Conservation (phyloP, 2,113 vertebrate genomes). For the Tonatia bakeri region DNA sequence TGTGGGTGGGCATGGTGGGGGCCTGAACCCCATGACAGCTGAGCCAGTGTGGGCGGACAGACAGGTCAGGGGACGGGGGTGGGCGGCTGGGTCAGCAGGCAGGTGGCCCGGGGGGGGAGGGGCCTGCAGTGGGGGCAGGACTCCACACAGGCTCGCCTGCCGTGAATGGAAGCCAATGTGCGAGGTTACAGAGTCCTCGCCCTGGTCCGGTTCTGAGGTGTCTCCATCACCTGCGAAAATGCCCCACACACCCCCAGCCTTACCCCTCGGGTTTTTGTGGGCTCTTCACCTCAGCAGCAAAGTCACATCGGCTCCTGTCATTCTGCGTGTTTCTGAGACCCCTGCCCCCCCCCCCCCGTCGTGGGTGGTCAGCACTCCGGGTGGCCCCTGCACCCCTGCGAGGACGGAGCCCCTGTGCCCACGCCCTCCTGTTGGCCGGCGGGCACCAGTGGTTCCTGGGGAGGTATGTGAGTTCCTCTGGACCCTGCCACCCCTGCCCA, state of each 20-base stretch:
- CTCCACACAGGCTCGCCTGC: rapidly evolving
- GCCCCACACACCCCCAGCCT: too few relatives aligned
- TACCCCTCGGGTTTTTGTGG: not conserved
- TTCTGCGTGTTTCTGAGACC: rapidly evolving
- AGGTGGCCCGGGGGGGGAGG: rapidly evolving
- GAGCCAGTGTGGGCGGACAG: not conserved
- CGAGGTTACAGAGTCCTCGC: rapidly evolving
- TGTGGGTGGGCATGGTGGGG: rapidly evolving
- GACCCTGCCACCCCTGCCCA: rapidly evolving
- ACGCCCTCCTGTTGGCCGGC: rapidly evolving
- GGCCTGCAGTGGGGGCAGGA: rapidly evolving
- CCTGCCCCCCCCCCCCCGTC: rapidly evolving
- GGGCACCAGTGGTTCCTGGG: rapidly evolving
- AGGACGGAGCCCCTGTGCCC: not conserved
- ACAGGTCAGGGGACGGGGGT: not conserved
- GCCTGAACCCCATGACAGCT: rapidly evolving
- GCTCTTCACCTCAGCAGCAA: rapidly evolving
- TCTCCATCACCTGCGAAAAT: not conserved
- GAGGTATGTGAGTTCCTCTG: rapidly evolving
- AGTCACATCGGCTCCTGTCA: rapidly evolving
- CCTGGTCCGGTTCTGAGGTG: rapidly evolving
- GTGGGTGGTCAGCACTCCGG: not conserved
- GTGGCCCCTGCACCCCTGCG: not conserved
- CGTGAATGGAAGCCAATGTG: not conserved
- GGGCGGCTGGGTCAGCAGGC: rapidly evolving